Conservation (phyloP, 2,888 invertebrate species). For the Andrena fulva region DNA sequence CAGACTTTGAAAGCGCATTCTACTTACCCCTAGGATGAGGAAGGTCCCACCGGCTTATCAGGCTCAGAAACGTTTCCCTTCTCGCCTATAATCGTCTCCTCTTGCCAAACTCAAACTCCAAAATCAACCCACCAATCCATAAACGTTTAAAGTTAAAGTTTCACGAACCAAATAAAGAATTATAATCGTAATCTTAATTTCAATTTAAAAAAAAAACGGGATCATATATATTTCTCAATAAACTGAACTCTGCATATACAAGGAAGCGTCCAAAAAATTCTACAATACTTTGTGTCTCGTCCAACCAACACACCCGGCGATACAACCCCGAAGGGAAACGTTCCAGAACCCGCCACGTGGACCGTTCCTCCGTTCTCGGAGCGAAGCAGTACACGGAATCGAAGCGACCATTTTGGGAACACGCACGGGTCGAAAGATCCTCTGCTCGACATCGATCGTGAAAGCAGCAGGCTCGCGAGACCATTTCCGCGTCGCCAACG, state of each 20-base stretch:
- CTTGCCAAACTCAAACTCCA: neutral
- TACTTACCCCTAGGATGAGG: slow-evolving; percentile 18
- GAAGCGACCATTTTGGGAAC: slow-evolving; percentile 5
- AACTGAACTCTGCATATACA: neutral
- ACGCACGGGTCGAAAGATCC: slow-evolving; percentile 13
- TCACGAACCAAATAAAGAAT: neutral
- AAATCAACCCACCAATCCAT: neutral
- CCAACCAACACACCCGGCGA: neutral
- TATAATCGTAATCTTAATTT: neutral
- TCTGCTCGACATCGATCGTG: slow-evolving; percentile 40
- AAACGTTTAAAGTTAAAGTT: neutral
- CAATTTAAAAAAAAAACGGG: neutral
- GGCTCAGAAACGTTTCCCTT: slow-evolving; percentile 2
- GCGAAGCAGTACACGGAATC: slow-evolving; percentile 21
- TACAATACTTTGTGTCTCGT: neutral
- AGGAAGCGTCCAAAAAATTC: neutral
- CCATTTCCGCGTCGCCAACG: neutral
- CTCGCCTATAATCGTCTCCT: neutral
- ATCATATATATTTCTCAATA: no score
- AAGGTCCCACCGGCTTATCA: neutral
- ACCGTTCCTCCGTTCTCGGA: slow-evolving; percentile 10
- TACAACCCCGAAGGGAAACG: neutral
- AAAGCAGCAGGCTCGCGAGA: slow-evolving; percentile 16
- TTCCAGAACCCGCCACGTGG: neutral
- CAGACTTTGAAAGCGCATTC: slow-evolving; percentile 9